These are phyloP conservation scores for Gymnosoma rotundatum DNA, from an alignment of 2,888 invertebrate genomes.

Conservation along the genomic window DNA sequence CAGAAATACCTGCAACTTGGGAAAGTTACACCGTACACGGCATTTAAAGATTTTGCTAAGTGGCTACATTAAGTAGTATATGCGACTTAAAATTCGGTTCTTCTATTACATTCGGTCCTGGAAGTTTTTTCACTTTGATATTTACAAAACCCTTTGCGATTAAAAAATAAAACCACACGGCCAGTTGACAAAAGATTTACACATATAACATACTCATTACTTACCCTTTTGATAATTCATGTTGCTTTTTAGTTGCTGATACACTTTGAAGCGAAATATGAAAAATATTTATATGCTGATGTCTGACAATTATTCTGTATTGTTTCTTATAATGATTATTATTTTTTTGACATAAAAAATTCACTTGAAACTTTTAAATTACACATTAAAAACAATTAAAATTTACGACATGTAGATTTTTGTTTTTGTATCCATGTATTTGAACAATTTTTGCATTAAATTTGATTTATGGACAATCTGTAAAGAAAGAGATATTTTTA, in stretches of 20 bases:
- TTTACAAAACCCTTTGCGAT: no score
- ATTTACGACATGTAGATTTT: conserved; percentile 1
- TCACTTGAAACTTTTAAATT: conserved; percentile 35
- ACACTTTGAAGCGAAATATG: conserved; percentile 56
- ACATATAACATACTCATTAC: no score
- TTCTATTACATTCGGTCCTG: no score
- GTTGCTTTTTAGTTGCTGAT: conserved; percentile 67
- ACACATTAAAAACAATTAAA: conserved; percentile 17
- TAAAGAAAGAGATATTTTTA: conserved; percentile 1
- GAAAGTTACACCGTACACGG: no score
- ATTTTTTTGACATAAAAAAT: conserved; percentile 13
- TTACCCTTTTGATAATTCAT: conserved; percentile 82
- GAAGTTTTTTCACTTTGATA: no score
- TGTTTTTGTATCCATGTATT: conserved; percentile 3
- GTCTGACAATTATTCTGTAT: neutral
- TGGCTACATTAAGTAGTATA: no score
- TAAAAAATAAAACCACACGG: no score
- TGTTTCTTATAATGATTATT: conserved; percentile 17
- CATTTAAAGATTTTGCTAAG: no score
- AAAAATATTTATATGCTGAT: neutral
- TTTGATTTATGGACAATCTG: conserved; percentile 11
- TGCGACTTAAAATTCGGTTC: no score
- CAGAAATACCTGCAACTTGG: no score
- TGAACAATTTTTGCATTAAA: neutral
- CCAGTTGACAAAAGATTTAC: no score